phyloP scores from a whole-genome alignment of 2,113 vertebrate species.

The Sylvia atricapilla region DNA sequence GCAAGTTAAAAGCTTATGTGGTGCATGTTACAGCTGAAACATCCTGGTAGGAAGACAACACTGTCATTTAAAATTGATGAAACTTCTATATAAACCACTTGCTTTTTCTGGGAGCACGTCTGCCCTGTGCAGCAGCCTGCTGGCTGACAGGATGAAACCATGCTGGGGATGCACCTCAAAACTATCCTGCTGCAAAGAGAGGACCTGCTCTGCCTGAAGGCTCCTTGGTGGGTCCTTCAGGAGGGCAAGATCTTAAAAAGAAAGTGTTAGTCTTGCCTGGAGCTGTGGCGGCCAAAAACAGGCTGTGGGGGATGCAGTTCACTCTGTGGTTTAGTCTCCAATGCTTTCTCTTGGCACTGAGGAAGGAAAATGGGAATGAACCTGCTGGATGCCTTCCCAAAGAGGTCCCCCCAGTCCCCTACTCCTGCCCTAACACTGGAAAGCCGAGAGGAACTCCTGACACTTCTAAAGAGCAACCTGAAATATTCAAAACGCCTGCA shows the following conservation, averaged over 20 bases:
- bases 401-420: neutral
- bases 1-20: slow-evolving; percentile 26
- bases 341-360: neutral
- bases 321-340: neutral
- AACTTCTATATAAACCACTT: slow-evolving; percentile 3
- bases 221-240: neutral
- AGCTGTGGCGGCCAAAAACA: neutral
- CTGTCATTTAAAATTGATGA: slow-evolving; percentile 51
- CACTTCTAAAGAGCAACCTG: neutral
- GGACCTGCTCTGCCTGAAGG: neutral
- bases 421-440: neutral
- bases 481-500: neutral
- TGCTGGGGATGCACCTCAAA: neutral
- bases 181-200: neutral
- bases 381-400: neutral
- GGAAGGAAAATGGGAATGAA: neutral
- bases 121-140: neutral
- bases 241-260: neutral
- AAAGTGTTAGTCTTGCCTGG: neutral
- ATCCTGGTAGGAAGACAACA: neutral
- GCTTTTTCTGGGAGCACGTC: neutral
- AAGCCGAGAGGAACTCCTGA: neutral
- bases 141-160: neutral
- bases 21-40: slow-evolving; percentile 10
- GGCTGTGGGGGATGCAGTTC: neutral